Conservation (phyloP, 2,113 vertebrate genomes). For the Naja naja region DNA sequence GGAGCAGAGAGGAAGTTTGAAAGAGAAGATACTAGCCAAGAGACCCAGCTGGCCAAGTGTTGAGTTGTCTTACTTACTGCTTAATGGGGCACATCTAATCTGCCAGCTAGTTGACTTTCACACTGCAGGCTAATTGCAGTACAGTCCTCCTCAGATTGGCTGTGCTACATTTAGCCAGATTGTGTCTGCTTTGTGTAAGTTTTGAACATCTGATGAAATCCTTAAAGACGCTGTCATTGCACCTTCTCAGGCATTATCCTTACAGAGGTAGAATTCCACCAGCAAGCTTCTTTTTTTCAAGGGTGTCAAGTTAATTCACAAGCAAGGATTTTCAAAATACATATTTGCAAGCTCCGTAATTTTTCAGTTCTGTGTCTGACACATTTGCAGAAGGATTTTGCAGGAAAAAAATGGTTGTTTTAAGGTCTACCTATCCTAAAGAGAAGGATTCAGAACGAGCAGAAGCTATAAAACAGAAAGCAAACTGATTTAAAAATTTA, state of each 20-base stretch:
- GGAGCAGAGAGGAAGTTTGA: background rate
- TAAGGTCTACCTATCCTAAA: background rate
- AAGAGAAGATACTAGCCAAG: background rate
- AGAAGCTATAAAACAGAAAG: background rate
- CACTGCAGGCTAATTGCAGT: rapidly evolving
- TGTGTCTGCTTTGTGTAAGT: background rate
- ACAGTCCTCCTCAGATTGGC: background rate
- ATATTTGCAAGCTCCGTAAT: no score
- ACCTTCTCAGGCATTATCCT: background rate
- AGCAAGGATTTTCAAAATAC: background rate
- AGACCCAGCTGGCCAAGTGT: no score
- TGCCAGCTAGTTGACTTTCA: background rate
- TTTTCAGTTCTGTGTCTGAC: background rate
- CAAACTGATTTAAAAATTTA: background rate
- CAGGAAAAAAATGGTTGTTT: background rate
- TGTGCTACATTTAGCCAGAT: background rate
- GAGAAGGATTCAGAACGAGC: background rate
- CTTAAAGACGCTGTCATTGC: background rate
- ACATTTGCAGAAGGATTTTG: no score
- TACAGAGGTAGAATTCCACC: background rate
- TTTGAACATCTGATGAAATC: background rate
- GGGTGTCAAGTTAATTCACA: background rate
- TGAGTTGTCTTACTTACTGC: background rate
- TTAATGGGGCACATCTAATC: background rate
- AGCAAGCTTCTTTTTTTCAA: background rate